Conservation (phyloP, 2,797 vertebrate genomes). For the Cyprinodon diabolis region DNA sequence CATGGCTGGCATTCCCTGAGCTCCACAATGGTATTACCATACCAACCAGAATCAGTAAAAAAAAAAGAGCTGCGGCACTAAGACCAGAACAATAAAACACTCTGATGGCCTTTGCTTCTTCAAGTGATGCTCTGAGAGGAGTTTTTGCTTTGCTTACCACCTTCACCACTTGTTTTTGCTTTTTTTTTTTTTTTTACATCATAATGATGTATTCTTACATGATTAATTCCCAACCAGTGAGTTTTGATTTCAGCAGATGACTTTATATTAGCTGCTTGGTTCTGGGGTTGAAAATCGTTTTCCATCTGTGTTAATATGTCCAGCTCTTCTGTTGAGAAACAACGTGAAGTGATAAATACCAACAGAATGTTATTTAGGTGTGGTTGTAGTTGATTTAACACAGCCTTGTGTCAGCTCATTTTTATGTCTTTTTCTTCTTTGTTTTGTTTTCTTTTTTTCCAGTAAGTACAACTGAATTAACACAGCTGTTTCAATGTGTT, state of each 20-base stretch:
- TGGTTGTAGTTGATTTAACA: conserved; percentile 17
- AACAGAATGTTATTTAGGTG: conserved; percentile 11
- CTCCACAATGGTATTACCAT: conserved; percentile 49
- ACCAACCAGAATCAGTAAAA: conserved; percentile 52
- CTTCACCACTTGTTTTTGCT: not conserved
- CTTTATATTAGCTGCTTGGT: not conserved
- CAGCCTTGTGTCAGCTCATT: conserved; percentile 8
- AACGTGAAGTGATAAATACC: conserved; percentile 2
- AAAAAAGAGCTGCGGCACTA: conserved; percentile 49
- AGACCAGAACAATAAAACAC: not conserved
- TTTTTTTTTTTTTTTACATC: not conserved
- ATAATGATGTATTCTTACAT: not conserved
- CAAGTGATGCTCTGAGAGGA: too few relatives aligned
- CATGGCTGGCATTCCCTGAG: conserved; percentile 52
- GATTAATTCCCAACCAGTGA: conserved; percentile 17
- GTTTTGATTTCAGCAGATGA: conserved; percentile 36
- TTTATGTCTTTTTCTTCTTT: not conserved
- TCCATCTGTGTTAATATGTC: conserved; percentile 23
- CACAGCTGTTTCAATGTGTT: conserved; percentile 56
- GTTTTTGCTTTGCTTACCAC: not conserved
- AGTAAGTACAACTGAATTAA: conserved; percentile 34
- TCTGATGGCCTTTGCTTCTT: not conserved
- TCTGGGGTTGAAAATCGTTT: conserved; percentile 29
- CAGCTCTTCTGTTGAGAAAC: conserved; percentile 17
- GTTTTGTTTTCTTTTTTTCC: conserved; percentile 11